Evolutionary conservation across 2,113 vertebrate genomes (phyloP).

Genomic region (Trogon melanurus): DNA sequence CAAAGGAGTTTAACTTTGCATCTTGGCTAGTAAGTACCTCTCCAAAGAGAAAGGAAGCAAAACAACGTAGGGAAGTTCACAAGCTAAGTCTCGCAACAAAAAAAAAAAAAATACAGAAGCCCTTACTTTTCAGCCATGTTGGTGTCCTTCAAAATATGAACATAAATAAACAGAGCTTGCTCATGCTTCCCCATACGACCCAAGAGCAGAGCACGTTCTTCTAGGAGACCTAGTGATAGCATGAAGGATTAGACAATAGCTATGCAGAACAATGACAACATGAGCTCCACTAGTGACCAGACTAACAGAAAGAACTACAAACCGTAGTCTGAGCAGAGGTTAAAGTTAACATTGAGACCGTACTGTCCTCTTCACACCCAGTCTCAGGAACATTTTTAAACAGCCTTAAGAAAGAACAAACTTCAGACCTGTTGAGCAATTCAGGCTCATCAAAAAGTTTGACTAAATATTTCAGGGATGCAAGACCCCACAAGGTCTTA

Average conservation of each 20-base stretch:
- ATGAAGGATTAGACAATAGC: not conserved
- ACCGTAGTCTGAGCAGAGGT: not conserved
- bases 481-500: not conserved
- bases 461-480: not conserved
- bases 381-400: not conserved
- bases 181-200: slow-evolving; percentile 98
- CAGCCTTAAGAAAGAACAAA: not conserved
- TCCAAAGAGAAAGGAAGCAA: not conserved
- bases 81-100: not conserved
- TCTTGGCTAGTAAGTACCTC: not conserved
- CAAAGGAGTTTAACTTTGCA: not conserved
- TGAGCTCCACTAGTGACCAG: not conserved
- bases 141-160: slow-evolving; percentile 92
- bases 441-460: not conserved
- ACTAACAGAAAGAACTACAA: not conserved
- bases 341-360: not conserved
- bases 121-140: slow-evolving; percentile 94
- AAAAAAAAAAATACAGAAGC: not conserved
- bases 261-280: not conserved
- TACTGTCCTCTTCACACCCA: not conserved
- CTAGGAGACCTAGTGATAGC: slow-evolving; percentile 84
- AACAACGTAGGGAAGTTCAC: not conserved
- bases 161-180: slow-evolving; percentile 97
- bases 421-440: not conserved
- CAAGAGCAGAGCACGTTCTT: slow-evolving; percentile 93